phyloP scores from a whole-genome alignment of 2,888 invertebrate genomes.

The Acrobasis repandana region DNA sequence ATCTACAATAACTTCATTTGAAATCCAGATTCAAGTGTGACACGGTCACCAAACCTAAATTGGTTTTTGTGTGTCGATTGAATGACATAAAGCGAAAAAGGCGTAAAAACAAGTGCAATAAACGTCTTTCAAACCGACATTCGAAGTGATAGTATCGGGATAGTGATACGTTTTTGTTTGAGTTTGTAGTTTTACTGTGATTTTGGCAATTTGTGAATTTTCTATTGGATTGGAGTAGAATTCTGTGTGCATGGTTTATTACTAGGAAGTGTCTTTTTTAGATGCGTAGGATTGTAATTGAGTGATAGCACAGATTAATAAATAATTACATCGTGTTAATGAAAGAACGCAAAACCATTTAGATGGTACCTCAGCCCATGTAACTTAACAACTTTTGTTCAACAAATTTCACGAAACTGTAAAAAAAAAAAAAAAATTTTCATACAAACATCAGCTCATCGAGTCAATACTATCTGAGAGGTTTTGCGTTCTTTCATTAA shows the following conservation, averaged over 20 bases:
- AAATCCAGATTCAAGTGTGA: neutral
- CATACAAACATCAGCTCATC: too few relatives aligned
- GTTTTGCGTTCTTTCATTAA: too few relatives aligned
- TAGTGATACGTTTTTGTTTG: constrained; percentile 10
- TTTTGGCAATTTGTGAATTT: constrained; percentile 12
- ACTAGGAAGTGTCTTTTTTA: neutral
- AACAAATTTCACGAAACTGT: too few relatives aligned
- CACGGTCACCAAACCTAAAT: constrained; percentile 1
- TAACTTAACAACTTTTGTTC: too few relatives aligned
- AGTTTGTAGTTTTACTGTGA: constrained; percentile 16
- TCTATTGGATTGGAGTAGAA: constrained; percentile 1
- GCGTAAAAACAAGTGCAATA: constrained; percentile 25
- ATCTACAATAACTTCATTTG: neutral
- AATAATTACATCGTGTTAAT: too few relatives aligned
- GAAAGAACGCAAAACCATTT: too few relatives aligned
- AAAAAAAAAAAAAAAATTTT: too few relatives aligned
- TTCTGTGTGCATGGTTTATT: neutral
- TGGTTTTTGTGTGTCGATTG: constrained; percentile 11
- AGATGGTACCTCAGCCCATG: too few relatives aligned
- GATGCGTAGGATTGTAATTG: too few relatives aligned
- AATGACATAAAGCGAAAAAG: constrained; percentile 20
- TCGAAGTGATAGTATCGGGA: constrained; percentile 17
- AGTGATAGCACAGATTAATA: too few relatives aligned
- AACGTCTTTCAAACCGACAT: constrained; percentile 25
- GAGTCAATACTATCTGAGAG: too few relatives aligned